Conservation (phyloP, 2,113 vertebrate genomes). For the Xenopus laevis region DNA sequence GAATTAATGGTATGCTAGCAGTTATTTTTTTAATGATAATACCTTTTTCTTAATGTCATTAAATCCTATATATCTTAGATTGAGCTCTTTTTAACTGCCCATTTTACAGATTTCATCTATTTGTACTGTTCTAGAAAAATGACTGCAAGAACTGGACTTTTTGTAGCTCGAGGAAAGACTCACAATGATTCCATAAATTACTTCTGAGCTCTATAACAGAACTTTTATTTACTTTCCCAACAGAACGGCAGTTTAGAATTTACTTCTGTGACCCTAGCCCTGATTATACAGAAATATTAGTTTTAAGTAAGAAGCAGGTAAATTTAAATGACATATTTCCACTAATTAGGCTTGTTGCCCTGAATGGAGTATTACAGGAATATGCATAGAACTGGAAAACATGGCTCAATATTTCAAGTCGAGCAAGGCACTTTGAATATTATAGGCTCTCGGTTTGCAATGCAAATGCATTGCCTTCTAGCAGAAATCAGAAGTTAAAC, state of each 20-base stretch:
- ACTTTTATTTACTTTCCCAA: constrained; percentile 40
- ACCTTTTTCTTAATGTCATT: background rate
- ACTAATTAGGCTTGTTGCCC: constrained; percentile 42
- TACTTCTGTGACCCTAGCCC: constrained; percentile 24
- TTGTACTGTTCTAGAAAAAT: constrained; percentile 32
- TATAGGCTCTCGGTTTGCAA: constrained; percentile 31
- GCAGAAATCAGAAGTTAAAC: constrained; percentile 28
- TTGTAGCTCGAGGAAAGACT: constrained; percentile 35
- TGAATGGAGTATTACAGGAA: constrained; percentile 37
- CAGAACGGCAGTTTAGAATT: constrained; percentile 31
- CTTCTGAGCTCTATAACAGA: constrained; percentile 34
- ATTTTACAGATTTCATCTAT: constrained; percentile 5
- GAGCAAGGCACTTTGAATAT: constrained; percentile 37
- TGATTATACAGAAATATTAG: constrained; percentile 39
- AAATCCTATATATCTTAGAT: constrained; percentile 7
- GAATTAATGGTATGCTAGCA: too few relatives aligned
- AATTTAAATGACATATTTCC: constrained; percentile 32
- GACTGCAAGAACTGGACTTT: constrained; percentile 26
- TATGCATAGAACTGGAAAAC: constrained; percentile 24
- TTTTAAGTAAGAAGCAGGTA: constrained; percentile 32
- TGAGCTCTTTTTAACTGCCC: constrained; percentile 31
- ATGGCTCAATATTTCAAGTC: constrained; percentile 41
- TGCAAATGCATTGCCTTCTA: constrained; percentile 24
- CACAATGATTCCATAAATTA: constrained; percentile 29
- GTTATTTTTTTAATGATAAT: too few relatives aligned